A percentile compares a stretch with the other conserved stretches of the same genome.
These are phyloP conservation scores for Grantiella picta DNA, from an alignment of 2,113 vertebrate genomes.

Conservation along the genomic window DNA sequence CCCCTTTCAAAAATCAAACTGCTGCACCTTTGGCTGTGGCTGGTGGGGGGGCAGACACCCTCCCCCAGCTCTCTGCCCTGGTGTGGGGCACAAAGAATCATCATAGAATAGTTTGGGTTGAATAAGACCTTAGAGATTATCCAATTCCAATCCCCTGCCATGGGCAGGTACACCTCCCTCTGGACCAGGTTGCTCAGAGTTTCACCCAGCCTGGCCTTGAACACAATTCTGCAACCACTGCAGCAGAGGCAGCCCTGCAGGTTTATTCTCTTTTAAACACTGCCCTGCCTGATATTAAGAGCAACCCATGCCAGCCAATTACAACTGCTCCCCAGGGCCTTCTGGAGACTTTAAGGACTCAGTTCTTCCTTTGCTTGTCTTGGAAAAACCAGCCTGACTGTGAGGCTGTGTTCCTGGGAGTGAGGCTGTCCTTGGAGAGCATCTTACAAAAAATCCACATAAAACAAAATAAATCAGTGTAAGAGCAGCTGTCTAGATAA, in stretches of 20 bases:
- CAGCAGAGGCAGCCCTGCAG: neutral
- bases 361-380: neutral
- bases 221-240: neutral
- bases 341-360: neutral
- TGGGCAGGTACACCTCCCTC: neutral
- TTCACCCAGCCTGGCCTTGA: neutral
- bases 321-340: neutral
- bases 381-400: neutral
- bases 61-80: neutral
- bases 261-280: neutral
- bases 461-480: neutral
- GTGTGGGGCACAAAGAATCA: neutral
- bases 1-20: neutral
- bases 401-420: neutral
- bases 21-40: neutral
- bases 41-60: neutral
- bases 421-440: neutral
- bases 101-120: neutral
- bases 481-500: neutral
- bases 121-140: neutral
- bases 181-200: neutral
- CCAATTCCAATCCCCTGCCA: neutral
- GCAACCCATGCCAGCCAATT: neutral
- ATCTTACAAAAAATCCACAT: neutral
- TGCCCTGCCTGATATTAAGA: neutral